Evolutionary conservation across 1,140 invertebrate genomes (phyloP).

Genomic region (Heliconius melpomene): DNA sequence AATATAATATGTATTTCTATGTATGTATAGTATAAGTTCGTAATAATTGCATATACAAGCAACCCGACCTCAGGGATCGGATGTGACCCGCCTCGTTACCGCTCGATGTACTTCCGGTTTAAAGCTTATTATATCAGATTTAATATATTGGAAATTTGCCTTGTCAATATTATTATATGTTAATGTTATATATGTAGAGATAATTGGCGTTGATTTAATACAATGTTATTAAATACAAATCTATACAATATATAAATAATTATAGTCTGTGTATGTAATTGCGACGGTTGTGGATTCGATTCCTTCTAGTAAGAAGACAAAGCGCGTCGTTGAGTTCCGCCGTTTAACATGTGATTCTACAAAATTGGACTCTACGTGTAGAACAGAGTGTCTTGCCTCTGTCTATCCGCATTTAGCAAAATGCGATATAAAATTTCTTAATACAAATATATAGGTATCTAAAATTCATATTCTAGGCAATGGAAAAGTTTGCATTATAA

Average conservation of each 20-base stretch:
- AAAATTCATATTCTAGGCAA: too few relatives aligned
- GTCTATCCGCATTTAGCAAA: too few relatives aligned
- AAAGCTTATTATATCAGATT: conserved; percentile 13
- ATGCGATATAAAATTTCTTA: too few relatives aligned
- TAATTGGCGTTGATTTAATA: not conserved
- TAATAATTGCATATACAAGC: not conserved
- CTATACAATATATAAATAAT: not conserved
- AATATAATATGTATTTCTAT: not conserved
- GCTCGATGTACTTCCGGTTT: conserved; percentile 2
- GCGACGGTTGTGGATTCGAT: not conserved
- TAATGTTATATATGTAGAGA: not conserved
- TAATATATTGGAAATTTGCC: not conserved
- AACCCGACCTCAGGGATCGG: not conserved
- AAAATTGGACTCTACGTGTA: too few relatives aligned
- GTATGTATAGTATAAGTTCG: not conserved
- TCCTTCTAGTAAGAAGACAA: not conserved
- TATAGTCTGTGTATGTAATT: not conserved
- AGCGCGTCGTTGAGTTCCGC: too few relatives aligned
- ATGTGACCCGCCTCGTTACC: conserved; percentile 7
- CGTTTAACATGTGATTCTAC: too few relatives aligned
- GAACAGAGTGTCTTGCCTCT: too few relatives aligned
- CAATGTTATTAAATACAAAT: not conserved
- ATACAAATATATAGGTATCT: too few relatives aligned
- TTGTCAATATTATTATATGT: not conserved
- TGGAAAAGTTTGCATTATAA: too few relatives aligned